phyloP scores from a whole-genome alignment of 1,140 invertebrate species.

The Ericerus pela region DNA sequence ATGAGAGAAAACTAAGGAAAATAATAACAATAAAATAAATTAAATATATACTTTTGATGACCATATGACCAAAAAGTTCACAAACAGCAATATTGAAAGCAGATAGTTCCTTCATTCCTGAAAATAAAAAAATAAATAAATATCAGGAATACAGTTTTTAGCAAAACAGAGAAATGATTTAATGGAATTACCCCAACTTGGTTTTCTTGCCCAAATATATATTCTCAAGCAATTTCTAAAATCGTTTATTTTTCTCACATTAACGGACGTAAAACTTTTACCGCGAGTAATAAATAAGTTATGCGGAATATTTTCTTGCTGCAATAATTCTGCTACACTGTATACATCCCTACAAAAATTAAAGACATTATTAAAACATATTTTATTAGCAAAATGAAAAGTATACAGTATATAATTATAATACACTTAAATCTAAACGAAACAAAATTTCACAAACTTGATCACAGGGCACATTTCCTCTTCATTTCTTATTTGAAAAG shows the following conservation, averaged over 20 bases:
- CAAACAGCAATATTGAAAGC: constrained; percentile 44
- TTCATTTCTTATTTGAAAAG: constrained; percentile 37
- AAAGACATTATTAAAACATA: constrained; percentile 10
- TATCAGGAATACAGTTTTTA: too few relatives aligned
- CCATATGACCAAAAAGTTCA: constrained; percentile 52
- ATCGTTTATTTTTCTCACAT: constrained; percentile 23
- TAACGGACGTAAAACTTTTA: constrained; percentile 15
- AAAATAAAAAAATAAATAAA: constrained; percentile 16
- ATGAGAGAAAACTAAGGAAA: too few relatives aligned
- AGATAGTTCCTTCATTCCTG: constrained; percentile 37
- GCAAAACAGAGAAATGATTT: too few relatives aligned
- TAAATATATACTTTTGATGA: constrained; percentile 37
- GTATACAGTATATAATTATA: too few relatives aligned
- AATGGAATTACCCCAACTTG: constrained; percentile 30
- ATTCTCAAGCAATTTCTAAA: constrained; percentile 36
- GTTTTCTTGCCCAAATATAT: constrained; percentile 46
- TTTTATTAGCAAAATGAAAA: too few relatives aligned
- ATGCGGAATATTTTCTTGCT: constrained; percentile 43
- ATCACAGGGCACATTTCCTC: constrained; percentile 29
- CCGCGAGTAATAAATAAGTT: constrained; percentile 48
- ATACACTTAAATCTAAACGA: too few relatives aligned
- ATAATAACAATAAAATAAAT: background rate
- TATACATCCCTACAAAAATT: constrained; percentile 29
- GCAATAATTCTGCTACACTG: constrained; percentile 37
- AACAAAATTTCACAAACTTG: constrained; percentile 22